phyloP scores from a whole-genome alignment of 2,888 invertebrate genomes.

The Drosophila siamana region DNA sequence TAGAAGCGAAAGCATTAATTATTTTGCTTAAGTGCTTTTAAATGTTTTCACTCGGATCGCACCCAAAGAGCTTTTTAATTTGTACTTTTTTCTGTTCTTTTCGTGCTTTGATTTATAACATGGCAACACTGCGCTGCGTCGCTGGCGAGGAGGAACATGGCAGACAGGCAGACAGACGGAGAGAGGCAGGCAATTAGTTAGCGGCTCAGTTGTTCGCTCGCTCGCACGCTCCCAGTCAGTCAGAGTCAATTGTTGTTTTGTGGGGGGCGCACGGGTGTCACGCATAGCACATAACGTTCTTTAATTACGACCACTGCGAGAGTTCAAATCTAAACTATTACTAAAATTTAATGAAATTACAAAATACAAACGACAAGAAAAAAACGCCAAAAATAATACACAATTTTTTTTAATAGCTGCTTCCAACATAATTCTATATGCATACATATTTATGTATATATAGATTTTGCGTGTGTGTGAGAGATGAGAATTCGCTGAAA shows the following conservation, averaged over 20 bases:
- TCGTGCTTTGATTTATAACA: background rate
- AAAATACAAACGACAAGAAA: background rate
- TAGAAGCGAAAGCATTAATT: background rate
- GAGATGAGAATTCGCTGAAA: constrained; percentile 56
- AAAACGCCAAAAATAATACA: background rate
- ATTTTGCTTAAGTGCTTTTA: background rate
- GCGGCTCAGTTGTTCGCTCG: constrained; percentile 20
- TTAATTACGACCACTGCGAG: constrained; percentile 15
- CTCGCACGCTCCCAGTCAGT: constrained; percentile 16
- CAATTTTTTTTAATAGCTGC: constrained; percentile 18
- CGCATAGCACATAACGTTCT: constrained; percentile 18
- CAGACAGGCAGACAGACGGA: constrained; percentile 11
- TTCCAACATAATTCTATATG: constrained; percentile 15
- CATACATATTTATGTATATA: constrained; percentile 13
- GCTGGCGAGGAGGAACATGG: constrained; percentile 13
- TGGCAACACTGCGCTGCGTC: constrained; percentile 28
- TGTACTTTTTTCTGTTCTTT: background rate
- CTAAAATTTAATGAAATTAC: constrained; percentile 10
- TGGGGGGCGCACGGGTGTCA: constrained; percentile 35
- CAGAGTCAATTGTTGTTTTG: constrained; percentile 25
- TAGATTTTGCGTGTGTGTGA: constrained; percentile 10
- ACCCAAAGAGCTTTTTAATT: background rate
- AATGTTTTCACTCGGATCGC: background rate
- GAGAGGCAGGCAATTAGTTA: constrained; percentile 22
- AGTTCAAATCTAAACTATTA: constrained; percentile 5